phyloP scores from a whole-genome alignment of 2,113 vertebrate species.

The Solea senegalensis region DNA sequence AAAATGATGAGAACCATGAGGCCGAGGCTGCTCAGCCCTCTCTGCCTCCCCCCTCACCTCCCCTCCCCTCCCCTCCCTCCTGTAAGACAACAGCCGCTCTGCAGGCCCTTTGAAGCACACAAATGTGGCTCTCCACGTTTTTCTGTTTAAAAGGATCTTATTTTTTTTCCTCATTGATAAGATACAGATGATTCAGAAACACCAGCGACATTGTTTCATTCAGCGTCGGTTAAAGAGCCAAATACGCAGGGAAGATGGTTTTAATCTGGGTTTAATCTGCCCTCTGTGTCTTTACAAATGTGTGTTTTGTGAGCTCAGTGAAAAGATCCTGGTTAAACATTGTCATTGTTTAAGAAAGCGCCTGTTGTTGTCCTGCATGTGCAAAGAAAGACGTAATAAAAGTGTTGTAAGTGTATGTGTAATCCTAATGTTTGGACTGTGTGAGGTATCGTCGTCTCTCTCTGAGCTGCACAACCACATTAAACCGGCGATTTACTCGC shows the following conservation, averaged over 20 bases:
- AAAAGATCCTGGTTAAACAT: background rate
- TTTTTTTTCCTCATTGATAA: constrained; percentile 68
- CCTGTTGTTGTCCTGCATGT: constrained; percentile 11
- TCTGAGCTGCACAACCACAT: constrained; percentile 46
- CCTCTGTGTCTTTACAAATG: too few species aligned
- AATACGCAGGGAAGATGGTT: too few species aligned
- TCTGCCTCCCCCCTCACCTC: constrained; percentile 56
- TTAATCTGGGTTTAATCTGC: too few species aligned
- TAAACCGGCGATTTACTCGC: constrained; percentile 60
- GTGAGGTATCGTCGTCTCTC: too few species aligned
- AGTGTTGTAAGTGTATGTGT: background rate
- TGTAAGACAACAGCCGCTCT: constrained; percentile 72
- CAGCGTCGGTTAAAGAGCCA: background rate
- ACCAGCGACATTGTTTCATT: constrained; percentile 68
- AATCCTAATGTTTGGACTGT: constrained; percentile 11
- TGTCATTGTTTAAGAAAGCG: constrained; percentile 4
- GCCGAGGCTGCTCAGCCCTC: constrained; percentile 62
- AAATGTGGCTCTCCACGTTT: constrained; percentile 72
- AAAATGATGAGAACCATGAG: constrained; percentile 81
- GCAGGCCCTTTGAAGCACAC: constrained; percentile 73
- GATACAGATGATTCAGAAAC: constrained; percentile 80
- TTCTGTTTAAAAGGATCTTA: constrained; percentile 71
- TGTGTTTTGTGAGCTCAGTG: too few species aligned
- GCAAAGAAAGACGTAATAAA: too few species aligned
- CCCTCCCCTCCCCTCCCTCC: constrained; percentile 52